These are phyloP conservation scores for Eurypyga helias DNA, from an alignment of 2,113 vertebrate species.

Conservation along the genomic window DNA sequence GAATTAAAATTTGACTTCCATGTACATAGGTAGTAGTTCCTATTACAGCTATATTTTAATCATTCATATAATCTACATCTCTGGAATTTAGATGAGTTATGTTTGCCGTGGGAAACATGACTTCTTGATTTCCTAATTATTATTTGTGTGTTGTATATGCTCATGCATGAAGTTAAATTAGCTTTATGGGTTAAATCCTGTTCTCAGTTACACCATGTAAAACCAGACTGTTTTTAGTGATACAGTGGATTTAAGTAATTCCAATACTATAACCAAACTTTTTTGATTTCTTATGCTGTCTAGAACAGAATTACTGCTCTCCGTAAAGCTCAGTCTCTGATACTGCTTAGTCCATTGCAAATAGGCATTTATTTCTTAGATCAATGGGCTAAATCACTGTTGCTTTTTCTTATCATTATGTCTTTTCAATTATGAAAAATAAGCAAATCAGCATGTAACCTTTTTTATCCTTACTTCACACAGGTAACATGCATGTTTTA, in stretches of 20 bases:
- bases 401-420: not conserved
- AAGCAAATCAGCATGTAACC: not conserved
- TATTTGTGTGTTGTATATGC: not conserved
- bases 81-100: not conserved
- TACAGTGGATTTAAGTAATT: not conserved
- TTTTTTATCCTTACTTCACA: not conserved
- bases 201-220: not conserved
- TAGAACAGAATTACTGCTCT: not conserved
- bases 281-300: not conserved
- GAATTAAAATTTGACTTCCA: conserved; percentile 44
- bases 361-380: not conserved
- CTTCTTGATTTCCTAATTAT: not conserved
- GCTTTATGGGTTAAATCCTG: not conserved
- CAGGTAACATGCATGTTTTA: not conserved
- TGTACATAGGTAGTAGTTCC: conserved; percentile 10
- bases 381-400: not conserved
- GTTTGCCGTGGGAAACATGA: conserved; percentile 1
- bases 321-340: not conserved
- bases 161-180: not conserved
- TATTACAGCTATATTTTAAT: conserved; percentile 26
- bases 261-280: not conserved
- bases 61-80: not conserved
- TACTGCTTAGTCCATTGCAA: not conserved
- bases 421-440: not conserved
- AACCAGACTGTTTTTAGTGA: not conserved